Evolutionary conservation across 2,797 vertebrate species (phyloP).

Genomic region (Florisuga fusca): DNA sequence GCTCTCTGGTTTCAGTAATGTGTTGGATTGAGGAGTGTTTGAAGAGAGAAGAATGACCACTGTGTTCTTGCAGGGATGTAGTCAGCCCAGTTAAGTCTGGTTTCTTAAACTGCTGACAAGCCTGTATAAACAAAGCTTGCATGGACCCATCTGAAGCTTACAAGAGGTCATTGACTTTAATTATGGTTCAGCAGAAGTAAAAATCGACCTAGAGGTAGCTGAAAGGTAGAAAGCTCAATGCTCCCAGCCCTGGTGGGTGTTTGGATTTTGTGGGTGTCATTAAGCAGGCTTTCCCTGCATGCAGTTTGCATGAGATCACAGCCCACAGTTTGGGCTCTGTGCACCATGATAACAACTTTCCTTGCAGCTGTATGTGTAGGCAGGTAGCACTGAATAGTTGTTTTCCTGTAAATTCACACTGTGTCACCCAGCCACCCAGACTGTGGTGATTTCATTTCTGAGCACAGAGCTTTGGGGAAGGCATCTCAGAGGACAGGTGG

Average conservation of each 20-base stretch:
- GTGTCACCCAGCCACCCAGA: too few relatives aligned
- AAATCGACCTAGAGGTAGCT: not conserved
- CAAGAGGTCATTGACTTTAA: not conserved
- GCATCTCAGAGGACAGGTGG: not conserved
- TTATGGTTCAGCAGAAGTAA: not conserved
- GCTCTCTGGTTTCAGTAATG: not conserved
- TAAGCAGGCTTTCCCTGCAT: not conserved
- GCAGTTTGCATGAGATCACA: not conserved
- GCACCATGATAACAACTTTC: not conserved
- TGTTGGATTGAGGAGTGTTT: not conserved
- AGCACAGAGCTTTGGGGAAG: not conserved
- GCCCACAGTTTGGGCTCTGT: not conserved
- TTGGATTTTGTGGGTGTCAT: not conserved
- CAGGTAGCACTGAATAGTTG: not conserved
- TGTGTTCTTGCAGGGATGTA: not conserved
- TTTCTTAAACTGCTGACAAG: slow-evolving; percentile 13
- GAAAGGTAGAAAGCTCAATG: not conserved
- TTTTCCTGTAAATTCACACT: not conserved
- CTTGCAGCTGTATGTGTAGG: not conserved
- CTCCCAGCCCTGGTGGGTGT: rapidly evolving
- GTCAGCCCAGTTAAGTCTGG: not conserved
- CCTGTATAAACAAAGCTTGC: slow-evolving; percentile 1
- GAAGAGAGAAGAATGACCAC: not conserved
- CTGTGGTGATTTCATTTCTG: not conserved
- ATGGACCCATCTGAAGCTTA: not conserved